Evolutionary conservation across 64 coral and sea anemone species (phyloP), one percentile per base, ranked within the genome.

Genomic region (Stichodactyla helianthus): DNA sequence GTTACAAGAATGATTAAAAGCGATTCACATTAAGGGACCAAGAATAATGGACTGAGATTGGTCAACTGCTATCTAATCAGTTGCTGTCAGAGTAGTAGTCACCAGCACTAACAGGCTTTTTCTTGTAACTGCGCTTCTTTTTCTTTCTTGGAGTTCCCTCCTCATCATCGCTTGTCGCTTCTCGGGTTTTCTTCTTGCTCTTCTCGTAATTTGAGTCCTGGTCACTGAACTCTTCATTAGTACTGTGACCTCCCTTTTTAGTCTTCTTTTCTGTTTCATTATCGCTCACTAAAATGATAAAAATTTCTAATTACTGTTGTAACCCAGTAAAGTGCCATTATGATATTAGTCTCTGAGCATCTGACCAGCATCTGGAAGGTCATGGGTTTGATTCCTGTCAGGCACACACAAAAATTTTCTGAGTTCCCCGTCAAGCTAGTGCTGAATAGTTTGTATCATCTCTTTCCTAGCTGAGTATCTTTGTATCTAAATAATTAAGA

Each of bases 81-180:
- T 99, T 87, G 86, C 93, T 99, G 71, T 92, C 90, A 57, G 89
- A 95, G 16, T 94, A 91, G 54, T 94, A 99, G 52, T 99, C 93
- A 2, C 79, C 93, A 19, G 97, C 97, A 84, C 93, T 95, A 23
- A 99, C 91, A 13, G 97, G 93, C 54, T 99, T 99, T 82, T 95
- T 99, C 82, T 99, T 99, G 77, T 99, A 99, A 25, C 93, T 92
- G 28, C 97, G 85, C 54, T 85, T 90, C 77, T 94, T 99, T n/a
- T 99, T 94, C 88, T 90, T 94, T 5, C 67, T 65, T 68, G 58
- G 55, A 50, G 84, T 92, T 10, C 82, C 90, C 44, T 91, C 89
- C 11, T 79, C 71, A 17, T 88, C 68, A 20, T 83, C 91, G n/a
- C 86, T 83, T 11, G 65, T 61, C 5, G 70, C 55, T 57, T 91